Conservation (phyloP, 2,797 vertebrate genomes). For the Centroberyx gerrardi region DNA sequence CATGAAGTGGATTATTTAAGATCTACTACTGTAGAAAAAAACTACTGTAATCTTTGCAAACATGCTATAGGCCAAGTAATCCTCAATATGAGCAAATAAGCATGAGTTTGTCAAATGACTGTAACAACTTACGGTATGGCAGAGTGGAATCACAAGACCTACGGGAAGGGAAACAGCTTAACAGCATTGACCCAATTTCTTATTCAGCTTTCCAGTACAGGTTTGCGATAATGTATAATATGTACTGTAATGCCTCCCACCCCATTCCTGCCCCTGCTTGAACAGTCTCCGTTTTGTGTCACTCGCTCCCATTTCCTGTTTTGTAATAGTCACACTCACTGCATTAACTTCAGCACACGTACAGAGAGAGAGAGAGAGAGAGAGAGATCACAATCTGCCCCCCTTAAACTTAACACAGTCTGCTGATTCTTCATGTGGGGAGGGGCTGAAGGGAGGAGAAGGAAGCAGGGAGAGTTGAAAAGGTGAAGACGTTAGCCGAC, state of each 20-base stretch:
- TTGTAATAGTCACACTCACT: slow-evolving; percentile 28
- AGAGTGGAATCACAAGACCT: slow-evolving; percentile 6
- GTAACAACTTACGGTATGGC: background rate
- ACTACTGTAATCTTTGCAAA: slow-evolving; percentile 1
- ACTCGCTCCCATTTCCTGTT: slow-evolving; percentile 46
- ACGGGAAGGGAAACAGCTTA: background rate
- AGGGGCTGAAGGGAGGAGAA: background rate
- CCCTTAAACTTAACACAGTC: background rate
- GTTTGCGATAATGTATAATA: slow-evolving; percentile 20
- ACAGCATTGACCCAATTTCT: slow-evolving; percentile 13
- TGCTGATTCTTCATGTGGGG: background rate
- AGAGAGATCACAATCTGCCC: background rate
- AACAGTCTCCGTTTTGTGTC: slow-evolving; percentile 32
- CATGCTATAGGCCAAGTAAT: background rate
- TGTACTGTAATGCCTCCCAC: slow-evolving; percentile 9
- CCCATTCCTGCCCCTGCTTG: slow-evolving; percentile 19
- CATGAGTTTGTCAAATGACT: background rate
- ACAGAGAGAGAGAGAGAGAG: background rate
- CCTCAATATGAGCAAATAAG: background rate
- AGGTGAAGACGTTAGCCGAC: slow-evolving; percentile 38
- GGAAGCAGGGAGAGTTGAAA: background rate
- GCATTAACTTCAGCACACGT: slow-evolving; percentile 25
- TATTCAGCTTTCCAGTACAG: background rate
- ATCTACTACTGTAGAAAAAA: slow-evolving; percentile 1
- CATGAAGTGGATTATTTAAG: slow-evolving; percentile 5